phyloP scores from a whole-genome alignment of 2,113 vertebrate species.

The Psophia crepitans region DNA sequence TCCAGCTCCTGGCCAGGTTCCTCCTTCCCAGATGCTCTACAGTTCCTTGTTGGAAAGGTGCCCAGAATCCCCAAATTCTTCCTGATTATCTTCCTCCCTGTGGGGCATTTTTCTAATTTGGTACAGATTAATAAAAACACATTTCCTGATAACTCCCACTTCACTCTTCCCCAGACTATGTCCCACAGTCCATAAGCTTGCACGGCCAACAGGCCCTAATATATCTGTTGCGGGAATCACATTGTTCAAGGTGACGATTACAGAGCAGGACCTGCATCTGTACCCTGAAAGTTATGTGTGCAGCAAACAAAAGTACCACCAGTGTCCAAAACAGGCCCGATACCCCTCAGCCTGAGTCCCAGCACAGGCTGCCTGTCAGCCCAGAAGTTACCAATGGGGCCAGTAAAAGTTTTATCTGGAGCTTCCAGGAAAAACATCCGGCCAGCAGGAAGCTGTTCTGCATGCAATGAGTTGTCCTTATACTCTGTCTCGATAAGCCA shows the following conservation, averaged over 20 bases:
- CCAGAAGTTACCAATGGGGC: neutral
- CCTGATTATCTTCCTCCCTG: neutral
- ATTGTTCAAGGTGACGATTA: neutral
- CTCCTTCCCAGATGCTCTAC: neutral
- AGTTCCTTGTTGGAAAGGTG: neutral
- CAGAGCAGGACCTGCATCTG: neutral
- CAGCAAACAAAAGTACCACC: neutral
- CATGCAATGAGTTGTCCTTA: neutral
- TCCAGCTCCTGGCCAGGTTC: neutral
- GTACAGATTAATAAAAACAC: neutral
- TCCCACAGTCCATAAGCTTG: neutral
- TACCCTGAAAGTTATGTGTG: neutral
- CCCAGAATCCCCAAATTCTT: neutral
- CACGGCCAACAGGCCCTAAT: accelerated
- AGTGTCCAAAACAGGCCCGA: neutral
- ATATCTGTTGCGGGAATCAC: neutral
- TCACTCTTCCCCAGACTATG: neutral
- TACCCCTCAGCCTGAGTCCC: neutral
- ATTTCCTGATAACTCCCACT: neutral
- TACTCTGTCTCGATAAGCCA: neutral
- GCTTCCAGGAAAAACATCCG: neutral
- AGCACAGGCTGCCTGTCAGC: neutral
- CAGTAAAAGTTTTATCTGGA: neutral
- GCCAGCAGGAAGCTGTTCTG: neutral
- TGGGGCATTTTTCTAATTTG: neutral